phyloP scores from a whole-genome alignment of 2,797 vertebrate genomes.

The Heliangelus exortis region DNA sequence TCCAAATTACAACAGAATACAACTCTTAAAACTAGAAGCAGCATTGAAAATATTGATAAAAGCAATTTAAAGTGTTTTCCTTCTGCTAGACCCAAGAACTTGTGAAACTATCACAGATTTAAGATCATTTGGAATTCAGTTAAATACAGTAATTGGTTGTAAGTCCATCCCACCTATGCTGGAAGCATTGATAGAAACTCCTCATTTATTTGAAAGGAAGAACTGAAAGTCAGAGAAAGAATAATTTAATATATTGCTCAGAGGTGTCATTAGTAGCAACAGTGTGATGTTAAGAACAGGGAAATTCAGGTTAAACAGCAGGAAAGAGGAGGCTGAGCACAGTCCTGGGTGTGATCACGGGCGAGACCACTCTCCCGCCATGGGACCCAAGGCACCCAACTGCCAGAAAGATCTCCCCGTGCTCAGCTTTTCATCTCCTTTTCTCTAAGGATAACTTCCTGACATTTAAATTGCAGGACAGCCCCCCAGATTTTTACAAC shows the following conservation, averaged over 20 bases:
- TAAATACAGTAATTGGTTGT: slow-evolving; percentile 53
- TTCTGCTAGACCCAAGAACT: slow-evolving; percentile 25
- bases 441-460: neutral
- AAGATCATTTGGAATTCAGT: slow-evolving; percentile 13
- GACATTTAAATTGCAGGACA: neutral
- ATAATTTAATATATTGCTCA: slow-evolving; percentile 62
- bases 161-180: slow-evolving; percentile 15
- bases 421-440: neutral
- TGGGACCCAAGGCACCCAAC: rapidly evolving
- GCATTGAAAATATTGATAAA: slow-evolving; percentile 58
- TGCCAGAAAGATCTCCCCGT: neutral
- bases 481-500: neutral
- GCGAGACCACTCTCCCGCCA: neutral
- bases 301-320: slow-evolving; percentile 61
- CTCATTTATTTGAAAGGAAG: slow-evolving; percentile 52
- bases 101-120: slow-evolving; percentile 26
- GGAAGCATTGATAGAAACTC: slow-evolving; percentile 43
- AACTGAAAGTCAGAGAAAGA: slow-evolving; percentile 48
- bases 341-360: neutral
- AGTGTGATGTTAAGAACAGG: slow-evolving; percentile 22
- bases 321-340: neutral
- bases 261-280: slow-evolving; percentile 51
- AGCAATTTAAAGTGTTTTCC: slow-evolving; percentile 52
- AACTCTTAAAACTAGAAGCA: neutral
- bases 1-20: slow-evolving; percentile 6